phyloP scores from a whole-genome alignment of 64 coral and sea anemone genomes.

The Montipora sp. region DNA sequence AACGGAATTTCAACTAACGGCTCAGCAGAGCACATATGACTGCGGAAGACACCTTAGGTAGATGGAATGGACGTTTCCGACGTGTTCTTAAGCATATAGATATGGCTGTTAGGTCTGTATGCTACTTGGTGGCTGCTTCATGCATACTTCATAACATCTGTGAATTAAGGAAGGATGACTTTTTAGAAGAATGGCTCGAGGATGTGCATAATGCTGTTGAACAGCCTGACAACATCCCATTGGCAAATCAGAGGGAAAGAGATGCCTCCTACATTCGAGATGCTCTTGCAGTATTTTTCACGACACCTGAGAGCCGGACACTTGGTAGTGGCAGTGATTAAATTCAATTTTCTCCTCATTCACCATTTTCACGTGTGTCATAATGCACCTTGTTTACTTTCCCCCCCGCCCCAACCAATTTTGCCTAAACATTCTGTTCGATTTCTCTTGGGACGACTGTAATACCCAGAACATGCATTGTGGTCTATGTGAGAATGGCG shows the following conservation, averaged over 20 bases:
- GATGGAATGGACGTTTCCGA: background rate
- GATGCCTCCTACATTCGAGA: slow-evolving; percentile 17
- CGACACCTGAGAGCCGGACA: slow-evolving; percentile 9
- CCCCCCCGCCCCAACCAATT: background rate
- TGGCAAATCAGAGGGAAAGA: slow-evolving; percentile 22
- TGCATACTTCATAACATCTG: slow-evolving; percentile 14
- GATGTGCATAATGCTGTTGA: slow-evolving; percentile 22
- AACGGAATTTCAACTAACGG: background rate
- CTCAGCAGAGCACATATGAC: background rate
- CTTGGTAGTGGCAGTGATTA: slow-evolving; percentile 19
- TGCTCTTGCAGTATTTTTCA: slow-evolving; percentile 25
- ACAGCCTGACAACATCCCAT: slow-evolving; percentile 22
- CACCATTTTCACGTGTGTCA: background rate
- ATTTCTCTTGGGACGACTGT: slow-evolving; percentile 20
- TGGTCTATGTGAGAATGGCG: too few relatives aligned
- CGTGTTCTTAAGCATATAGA: background rate
- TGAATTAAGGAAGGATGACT: slow-evolving; percentile 29
- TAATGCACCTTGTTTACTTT: slow-evolving; percentile 1
- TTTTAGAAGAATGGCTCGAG: slow-evolving; percentile 26
- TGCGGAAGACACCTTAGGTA: background rate
- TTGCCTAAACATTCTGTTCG: background rate
- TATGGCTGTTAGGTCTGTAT: background rate
- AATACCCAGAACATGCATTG: background rate
- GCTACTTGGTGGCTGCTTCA: background rate
- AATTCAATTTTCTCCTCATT: slow-evolving; percentile 13